Conservation (phyloP, 2,797 vertebrate genomes). For the Natrix natrix region DNA sequence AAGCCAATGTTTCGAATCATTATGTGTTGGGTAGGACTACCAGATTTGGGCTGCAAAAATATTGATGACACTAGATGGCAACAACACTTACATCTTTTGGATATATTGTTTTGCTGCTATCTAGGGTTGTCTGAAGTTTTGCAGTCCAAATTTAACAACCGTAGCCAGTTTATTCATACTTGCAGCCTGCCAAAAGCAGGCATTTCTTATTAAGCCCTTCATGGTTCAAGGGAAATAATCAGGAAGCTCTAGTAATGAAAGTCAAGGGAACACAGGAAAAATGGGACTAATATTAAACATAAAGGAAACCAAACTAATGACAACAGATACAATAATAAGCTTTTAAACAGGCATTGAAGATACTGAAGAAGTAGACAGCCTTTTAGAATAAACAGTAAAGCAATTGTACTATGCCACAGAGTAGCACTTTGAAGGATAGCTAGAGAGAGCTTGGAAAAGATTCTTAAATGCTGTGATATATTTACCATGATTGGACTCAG, state of each 20-base stretch:
- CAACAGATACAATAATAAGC: background rate
- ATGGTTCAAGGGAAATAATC: background rate
- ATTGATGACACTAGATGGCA: background rate
- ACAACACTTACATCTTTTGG: background rate
- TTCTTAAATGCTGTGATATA: background rate
- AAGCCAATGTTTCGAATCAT: background rate
- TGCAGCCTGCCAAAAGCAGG: background rate
- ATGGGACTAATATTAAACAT: background rate
- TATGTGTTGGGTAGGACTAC: background rate
- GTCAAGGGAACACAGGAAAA: background rate
- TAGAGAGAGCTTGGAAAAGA: background rate
- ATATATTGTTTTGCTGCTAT: background rate
- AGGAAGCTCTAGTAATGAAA: background rate
- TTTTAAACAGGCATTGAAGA: background rate
- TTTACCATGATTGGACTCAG: background rate
- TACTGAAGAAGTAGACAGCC: background rate
- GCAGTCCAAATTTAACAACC: background rate
- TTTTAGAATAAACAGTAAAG: background rate
- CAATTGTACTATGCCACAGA: background rate
- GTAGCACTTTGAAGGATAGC: background rate
- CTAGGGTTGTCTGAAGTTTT: background rate
- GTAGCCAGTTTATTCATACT: background rate
- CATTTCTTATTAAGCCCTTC: background rate
- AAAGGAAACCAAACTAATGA: background rate
- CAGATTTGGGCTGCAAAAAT: background rate